Percentiles rank a stretch among this genome's conserved stretches.
Evolutionary conservation across 2,113 vertebrate genomes (phyloP).

Genomic region (Redunca redunca): DNA sequence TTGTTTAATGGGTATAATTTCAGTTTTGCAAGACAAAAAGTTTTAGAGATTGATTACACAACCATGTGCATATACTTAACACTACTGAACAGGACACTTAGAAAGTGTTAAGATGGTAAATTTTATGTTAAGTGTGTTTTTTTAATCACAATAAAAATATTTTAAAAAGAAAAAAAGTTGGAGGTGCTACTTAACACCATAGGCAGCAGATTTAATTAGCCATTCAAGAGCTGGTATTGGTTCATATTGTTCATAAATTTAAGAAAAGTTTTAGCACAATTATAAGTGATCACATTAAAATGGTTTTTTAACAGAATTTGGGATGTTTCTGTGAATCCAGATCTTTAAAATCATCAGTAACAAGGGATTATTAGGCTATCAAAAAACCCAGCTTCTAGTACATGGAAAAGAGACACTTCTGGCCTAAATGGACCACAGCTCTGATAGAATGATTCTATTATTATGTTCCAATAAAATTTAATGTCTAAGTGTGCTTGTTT

Average conservation of each 20-base stretch:
- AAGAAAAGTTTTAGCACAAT: not conserved
- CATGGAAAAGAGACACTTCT: not conserved
- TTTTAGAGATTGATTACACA: not conserved
- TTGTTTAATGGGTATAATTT: not conserved
- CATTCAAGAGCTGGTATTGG: not conserved
- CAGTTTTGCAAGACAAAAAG: not conserved
- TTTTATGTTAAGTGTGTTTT: not conserved
- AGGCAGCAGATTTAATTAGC: not conserved
- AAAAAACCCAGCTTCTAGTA: not conserved
- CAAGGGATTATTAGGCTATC: not conserved
- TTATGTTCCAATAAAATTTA: not conserved
- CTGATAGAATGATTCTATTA: not conserved
- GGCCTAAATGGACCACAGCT: not conserved
- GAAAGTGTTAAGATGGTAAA: not conserved
- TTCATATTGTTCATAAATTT: constrained; percentile 9
- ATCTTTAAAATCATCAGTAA: not conserved
- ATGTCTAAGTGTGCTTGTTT: not conserved
- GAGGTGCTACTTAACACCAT: not conserved
- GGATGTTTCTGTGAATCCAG: not conserved
- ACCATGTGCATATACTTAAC: not conserved
- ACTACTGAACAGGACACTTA: not conserved
- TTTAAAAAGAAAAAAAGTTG: not conserved
- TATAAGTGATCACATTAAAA: constrained; percentile 1
- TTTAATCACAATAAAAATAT: not conserved
- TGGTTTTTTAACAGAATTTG: not conserved